Evolutionary conservation across 2,797 vertebrate genomes (phyloP), one percentile per base, ranked within the genome.

Genomic region (Takifugu rubripes): DNA sequence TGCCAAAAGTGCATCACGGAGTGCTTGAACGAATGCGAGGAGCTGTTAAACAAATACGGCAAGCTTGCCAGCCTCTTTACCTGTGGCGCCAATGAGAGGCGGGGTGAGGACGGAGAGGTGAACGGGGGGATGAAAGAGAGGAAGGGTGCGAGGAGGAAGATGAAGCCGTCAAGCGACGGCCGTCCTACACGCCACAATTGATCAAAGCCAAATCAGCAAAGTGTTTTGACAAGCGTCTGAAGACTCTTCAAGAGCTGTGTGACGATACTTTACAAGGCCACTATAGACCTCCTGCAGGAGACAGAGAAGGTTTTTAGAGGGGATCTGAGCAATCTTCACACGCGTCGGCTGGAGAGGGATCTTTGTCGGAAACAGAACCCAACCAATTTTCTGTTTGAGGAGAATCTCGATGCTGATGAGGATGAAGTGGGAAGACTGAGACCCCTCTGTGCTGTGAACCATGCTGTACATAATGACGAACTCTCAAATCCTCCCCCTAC

Each of bases 151-250:
- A 71, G 0, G 79, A 75, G 0, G 76, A 79, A 3, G 76, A 81
- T 0, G 82, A 83, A 14, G 59, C 56, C 2, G 52, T 74, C 2
- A 76, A 86, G 44, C 90, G 90, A 0, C 77, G 85, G 61, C 84
- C 92, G 0, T 88, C 95, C 29, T 99, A 99, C 64, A 98, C 88
- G 11, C 97, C 97, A 0, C 98, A 98, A 73, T 91, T 99, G 51
- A 98, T 98, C 80, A 98, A 95, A 87, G 94, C 93, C 0, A 97
- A 95, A 76, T 96, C 96, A 4, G 90, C 96, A 9, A 99, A 99
- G 66, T 98, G 97, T 84, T 99, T 99, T 33, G 97, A 98, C 87
- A 99, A 99, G 74, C 96, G 96, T 21, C 84, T 99, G 78, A 99
- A 99, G 88, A 98, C 93, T 0, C 85, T 99, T 29, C 91, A 92